Percentiles rank a stretch among this genome's conserved stretches.
phyloP scores from a whole-genome alignment of 2,888 invertebrate genomes.

The Acrocyrtus sp. region DNA sequence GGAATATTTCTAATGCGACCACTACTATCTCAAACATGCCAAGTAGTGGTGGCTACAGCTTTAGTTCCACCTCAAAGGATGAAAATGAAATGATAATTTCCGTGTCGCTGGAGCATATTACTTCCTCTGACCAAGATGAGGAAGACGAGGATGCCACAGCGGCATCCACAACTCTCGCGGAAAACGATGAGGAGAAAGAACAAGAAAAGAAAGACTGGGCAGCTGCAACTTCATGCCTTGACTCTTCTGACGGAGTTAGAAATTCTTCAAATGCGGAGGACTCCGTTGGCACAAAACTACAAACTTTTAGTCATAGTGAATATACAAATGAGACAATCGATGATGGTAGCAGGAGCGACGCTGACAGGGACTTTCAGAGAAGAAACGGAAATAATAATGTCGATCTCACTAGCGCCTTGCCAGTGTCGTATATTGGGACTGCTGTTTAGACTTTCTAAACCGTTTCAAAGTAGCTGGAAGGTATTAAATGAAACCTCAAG shows the following conservation, averaged over 20 bases:
- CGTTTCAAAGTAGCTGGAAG: background rate
- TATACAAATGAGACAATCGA: constrained; percentile 26
- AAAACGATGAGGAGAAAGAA: constrained; percentile 19
- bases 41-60: constrained; percentile 34
- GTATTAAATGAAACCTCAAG: background rate
- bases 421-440: constrained; percentile 54
- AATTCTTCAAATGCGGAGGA: constrained; percentile 26
- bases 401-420: constrained; percentile 41
- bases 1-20: constrained; percentile 23
- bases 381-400: constrained; percentile 59
- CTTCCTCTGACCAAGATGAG: constrained; percentile 38
- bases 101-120: constrained; percentile 46
- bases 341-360: constrained; percentile 15
- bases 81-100: constrained; percentile 55
- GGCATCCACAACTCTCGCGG: background rate
- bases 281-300: constrained; percentile 32
- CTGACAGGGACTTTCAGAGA: constrained; percentile 32
- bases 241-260: constrained; percentile 18
- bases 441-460: constrained; percentile 42
- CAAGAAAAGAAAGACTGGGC: constrained; percentile 55
- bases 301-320: constrained; percentile 43
- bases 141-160: constrained; percentile 10
- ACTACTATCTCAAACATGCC: constrained; percentile 15
- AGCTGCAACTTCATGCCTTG: constrained; percentile 46
- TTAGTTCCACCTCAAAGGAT: constrained; percentile 52